Evolutionary conservation across 2,797 vertebrate genomes (phyloP), one percentile per base, ranked within the genome.

Genomic region (Myoxocephalus aenaeus): DNA sequence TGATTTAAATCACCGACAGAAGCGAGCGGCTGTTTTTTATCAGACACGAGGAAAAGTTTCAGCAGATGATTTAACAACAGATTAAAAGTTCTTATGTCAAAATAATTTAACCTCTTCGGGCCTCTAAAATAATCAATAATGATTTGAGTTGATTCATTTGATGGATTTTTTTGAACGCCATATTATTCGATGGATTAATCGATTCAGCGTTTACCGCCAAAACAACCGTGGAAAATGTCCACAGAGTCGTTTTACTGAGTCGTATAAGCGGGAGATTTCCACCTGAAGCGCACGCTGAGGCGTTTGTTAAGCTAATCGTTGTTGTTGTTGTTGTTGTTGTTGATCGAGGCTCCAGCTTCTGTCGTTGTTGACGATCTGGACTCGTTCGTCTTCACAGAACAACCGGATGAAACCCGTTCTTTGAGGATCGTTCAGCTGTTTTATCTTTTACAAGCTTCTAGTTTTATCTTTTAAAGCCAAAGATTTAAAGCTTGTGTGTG

Each of bases 401-500:
- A 27, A 54, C 22, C 36, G 11, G 36, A 62, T 22, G 20, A 6
- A 38, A 38, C 58, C 58, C 1, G 58, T 38, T 4, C 4, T 36
- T 36, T 61, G 20, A 13, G 7, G 58, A 22, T 7, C 12, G 14
- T 38, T 62, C 59, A 59, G 58, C 18, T n/a, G 27, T 57, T 34
- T n/a, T 20, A 7, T 38, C n/a, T 20, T 42, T 9, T 17, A 25
- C 17, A 17, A 42, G 22, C 22, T 65, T 67, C 48, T 11, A 46
- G 14, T 69, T 54, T 25, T 4, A 3, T 34, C 22, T 40, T 58
- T 56, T 34, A 29, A 76, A 63, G 58, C 79, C 79, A 81, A 81
- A 81, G 79, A 81, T 40, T 5, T 64, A 3, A n/a, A n/a, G n/a
- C n/a, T n/a, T n/a, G n/a, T n/a, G n/a, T n/a, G n/a, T n/a, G n/a